Evolutionary conservation across 2,797 vertebrate genomes (phyloP).

Genomic region (Antrozous pallidus): DNA sequence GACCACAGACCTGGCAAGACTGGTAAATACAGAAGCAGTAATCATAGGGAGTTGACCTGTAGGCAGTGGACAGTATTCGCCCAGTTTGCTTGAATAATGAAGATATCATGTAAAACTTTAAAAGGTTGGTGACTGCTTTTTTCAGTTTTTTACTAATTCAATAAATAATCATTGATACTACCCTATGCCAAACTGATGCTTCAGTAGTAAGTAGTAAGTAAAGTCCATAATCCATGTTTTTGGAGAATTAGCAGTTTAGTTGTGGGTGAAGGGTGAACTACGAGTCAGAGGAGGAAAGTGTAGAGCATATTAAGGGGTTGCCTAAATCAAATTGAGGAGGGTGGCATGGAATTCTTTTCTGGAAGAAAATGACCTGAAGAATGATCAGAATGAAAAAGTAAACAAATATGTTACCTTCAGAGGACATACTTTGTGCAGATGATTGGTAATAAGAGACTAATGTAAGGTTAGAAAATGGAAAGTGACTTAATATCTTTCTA

Average conservation of each 20-base stretch:
- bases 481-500: constrained; percentile 12
- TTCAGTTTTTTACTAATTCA: constrained; percentile 1
- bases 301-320: neutral
- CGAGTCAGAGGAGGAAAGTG: neutral
- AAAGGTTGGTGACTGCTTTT: neutral
- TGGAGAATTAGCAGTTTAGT: neutral
- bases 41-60: neutral
- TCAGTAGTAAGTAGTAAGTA: neutral
- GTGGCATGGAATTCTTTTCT: neutral
- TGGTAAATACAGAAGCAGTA: neutral
- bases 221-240: neutral
- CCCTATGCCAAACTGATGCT: neutral
- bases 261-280: neutral
- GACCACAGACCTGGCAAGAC: neutral
- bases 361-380: neutral
- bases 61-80: neutral
- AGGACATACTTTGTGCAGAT: neutral
- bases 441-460: neutral
- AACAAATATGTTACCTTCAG: neutral
- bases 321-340: neutral
- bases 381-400: neutral
- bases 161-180: neutral
- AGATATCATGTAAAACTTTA: neutral
- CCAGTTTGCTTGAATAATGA: neutral
- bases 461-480: neutral